phyloP scores from a whole-genome alignment of 2,797 vertebrate species.

The Otolemur crassicaudatus region DNA sequence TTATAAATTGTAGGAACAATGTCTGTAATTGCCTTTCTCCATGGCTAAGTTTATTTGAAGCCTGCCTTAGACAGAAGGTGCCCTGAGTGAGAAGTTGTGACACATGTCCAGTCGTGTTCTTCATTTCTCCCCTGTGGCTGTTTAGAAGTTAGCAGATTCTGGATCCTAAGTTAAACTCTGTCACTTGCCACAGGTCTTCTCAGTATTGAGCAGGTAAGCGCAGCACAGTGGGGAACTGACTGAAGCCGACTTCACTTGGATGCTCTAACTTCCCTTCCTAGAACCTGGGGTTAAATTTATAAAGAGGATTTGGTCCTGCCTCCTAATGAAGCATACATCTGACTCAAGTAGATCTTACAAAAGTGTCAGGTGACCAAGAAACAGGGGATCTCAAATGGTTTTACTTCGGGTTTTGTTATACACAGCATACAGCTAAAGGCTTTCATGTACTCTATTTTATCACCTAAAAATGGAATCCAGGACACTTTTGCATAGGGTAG shows the following conservation, averaged over 20 bases:
- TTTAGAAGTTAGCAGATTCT: not conserved
- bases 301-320: not conserved
- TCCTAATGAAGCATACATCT: not conserved
- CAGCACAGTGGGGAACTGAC: not conserved
- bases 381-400: not conserved
- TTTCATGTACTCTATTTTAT: not conserved
- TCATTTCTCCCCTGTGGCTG: not conserved
- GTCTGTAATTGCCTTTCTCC: conserved; percentile 22
- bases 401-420: not conserved
- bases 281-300: not conserved
- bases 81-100: not conserved
- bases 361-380: not conserved
- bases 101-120: not conserved
- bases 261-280: not conserved
- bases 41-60: conserved; percentile 16
- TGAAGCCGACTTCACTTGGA: not conserved
- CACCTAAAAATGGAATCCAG: not conserved
- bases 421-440: not conserved
- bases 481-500: not conserved
- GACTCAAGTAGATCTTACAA: not conserved
- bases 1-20: conserved; percentile 34
- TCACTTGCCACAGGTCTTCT: not conserved
- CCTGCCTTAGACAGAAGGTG: not conserved
- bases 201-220: not conserved
- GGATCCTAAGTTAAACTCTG: not conserved